Percentiles rank a stretch among this genome's conserved stretches.
These are phyloP conservation scores for Callyntrura guangdongensis DNA, from an alignment of 2,888 invertebrate genomes.

Conservation along the genomic window DNA sequence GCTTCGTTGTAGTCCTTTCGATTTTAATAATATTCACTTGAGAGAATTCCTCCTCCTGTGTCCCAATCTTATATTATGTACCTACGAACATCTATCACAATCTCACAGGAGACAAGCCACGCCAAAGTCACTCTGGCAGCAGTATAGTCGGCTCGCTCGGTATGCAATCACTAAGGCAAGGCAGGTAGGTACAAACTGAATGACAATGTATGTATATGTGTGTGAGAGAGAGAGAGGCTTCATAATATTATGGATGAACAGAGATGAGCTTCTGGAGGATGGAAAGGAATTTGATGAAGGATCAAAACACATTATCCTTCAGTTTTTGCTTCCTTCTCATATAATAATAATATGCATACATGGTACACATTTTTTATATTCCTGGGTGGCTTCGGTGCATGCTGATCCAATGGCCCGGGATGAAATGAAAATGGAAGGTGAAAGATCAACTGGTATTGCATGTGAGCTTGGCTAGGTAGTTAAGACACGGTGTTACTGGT, in stretches of 20 bases:
- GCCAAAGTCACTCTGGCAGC: background rate
- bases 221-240: slow-evolving; percentile 9
- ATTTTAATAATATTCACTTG: slow-evolving; percentile 72
- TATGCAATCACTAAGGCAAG: background rate
- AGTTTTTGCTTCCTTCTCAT: background rate
- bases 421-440: background rate
- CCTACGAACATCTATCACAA: slow-evolving; percentile 26
- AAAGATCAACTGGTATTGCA: slow-evolving; percentile 11
- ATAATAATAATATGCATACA: background rate
- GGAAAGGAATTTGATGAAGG: slow-evolving; percentile 50
- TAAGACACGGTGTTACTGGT: no score
- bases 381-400: slow-evolving; percentile 16
- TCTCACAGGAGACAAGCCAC: slow-evolving; percentile 22
- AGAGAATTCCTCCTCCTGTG: slow-evolving; percentile 46
- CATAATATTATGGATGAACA: slow-evolving; percentile 38
- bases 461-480: background rate
- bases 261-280: slow-evolving; percentile 54
- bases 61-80: background rate
- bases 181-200: background rate
- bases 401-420: background rate
- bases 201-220: slow-evolving; percentile 21
- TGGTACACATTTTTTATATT: background rate
- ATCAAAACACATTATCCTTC: slow-evolving; percentile 17
- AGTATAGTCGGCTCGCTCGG: no score
- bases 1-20: slow-evolving; percentile 50